A percentile compares a stretch with the other conserved stretches of the same genome.
These are phyloP conservation scores for Plutomurus gul DNA, from an alignment of 1,140 invertebrate genomes.

Conservation along the genomic window DNA sequence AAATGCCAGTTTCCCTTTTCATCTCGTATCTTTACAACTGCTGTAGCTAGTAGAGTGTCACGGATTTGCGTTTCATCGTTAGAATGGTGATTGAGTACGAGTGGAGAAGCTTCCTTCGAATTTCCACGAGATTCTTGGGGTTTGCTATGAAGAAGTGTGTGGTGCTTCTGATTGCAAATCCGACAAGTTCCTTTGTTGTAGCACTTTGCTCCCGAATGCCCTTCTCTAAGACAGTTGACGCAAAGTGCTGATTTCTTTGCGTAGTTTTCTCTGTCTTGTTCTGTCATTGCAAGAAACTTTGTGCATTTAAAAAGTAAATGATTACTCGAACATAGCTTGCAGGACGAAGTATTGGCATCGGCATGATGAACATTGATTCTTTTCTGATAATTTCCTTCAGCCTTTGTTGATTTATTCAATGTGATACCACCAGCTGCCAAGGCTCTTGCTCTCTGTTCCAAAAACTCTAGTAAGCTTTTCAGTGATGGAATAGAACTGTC, in stretches of 20 bases:
- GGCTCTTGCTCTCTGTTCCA: too few relatives aligned
- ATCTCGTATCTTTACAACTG: not conserved
- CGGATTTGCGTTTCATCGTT: too few relatives aligned
- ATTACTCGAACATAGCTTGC: not conserved
- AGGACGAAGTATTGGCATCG: not conserved
- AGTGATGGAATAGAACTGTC: too few relatives aligned
- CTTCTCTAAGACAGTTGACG: conserved; percentile 10
- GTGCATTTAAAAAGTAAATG: conserved; percentile 17
- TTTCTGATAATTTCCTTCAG: too few relatives aligned
- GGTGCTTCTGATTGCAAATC: not conserved
- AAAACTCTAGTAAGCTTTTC: too few relatives aligned
- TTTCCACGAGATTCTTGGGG: not conserved
- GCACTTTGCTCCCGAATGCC: not conserved
- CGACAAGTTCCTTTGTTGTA: not conserved
- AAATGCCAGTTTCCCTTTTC: not conserved
- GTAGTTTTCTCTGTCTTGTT: not conserved
- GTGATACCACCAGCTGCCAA: too few relatives aligned
- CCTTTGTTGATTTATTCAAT: too few relatives aligned
- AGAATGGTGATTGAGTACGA: not conserved
- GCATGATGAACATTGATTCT: too few relatives aligned
- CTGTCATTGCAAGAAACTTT: not conserved
- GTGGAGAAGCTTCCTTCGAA: not conserved
- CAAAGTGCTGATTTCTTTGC: conserved; percentile 1
- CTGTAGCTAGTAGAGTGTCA: not conserved
- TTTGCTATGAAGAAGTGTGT: not conserved